Conservation (phyloP, 2,113 vertebrate species). For the Tinamus guttatus region DNA sequence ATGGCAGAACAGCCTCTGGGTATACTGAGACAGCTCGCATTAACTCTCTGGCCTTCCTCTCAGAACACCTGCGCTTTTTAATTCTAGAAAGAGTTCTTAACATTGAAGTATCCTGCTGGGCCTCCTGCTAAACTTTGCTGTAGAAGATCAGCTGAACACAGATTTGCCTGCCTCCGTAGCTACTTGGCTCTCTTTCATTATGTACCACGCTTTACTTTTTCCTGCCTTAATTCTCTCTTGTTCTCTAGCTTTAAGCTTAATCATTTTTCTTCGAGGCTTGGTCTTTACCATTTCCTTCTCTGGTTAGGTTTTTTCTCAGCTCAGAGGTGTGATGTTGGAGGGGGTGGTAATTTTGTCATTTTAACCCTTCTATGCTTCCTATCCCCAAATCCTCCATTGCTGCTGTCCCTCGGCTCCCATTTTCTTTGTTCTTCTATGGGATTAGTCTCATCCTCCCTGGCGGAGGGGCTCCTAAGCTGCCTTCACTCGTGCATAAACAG, state of each 20-base stretch:
- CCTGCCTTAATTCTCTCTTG: not conserved
- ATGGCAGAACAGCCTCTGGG: not conserved
- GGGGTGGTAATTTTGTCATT: not conserved
- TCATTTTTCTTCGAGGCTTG: not conserved
- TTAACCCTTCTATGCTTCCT: not conserved
- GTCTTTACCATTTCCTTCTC: not conserved
- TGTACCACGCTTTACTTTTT: not conserved
- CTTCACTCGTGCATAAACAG: not conserved
- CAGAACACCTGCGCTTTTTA: not conserved
- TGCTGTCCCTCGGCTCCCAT: rapidly evolving
- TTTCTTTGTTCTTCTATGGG: not conserved
- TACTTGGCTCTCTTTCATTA: not conserved
- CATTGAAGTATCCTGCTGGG: not conserved
- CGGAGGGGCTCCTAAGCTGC: rapidly evolving
- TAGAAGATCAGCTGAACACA: not conserved
- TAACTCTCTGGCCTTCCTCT: not conserved
- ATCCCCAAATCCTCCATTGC: not conserved
- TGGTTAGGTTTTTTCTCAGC: not conserved
- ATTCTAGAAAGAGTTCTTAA: not conserved
- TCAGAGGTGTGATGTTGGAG: not conserved
- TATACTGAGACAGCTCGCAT: not conserved
- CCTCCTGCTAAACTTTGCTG: not conserved
- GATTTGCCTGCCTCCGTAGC: not conserved
- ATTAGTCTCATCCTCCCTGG: not conserved
- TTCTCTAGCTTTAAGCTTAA: not conserved